A percentile compares a stretch with the other conserved stretches of the same genome.
phyloP scores from a whole-genome alignment of 2,113 vertebrate species.

The Anolis carolinensis region DNA sequence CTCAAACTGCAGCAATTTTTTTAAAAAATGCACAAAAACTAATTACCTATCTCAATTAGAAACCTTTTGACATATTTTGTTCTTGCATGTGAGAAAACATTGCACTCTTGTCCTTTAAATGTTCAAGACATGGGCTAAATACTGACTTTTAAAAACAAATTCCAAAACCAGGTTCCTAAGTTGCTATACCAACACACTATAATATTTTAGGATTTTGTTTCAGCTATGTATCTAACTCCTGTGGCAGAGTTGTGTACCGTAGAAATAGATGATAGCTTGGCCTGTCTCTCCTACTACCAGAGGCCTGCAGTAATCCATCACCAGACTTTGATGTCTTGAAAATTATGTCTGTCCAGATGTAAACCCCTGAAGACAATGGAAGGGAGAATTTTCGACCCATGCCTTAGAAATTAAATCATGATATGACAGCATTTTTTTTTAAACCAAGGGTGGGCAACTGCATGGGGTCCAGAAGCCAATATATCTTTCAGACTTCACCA shows the following conservation, averaged over 20 bases:
- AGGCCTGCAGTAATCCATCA: background rate
- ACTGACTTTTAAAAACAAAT: background rate
- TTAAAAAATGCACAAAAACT: no score
- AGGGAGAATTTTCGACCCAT: background rate
- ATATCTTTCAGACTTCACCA: no score
- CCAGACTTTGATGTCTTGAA: background rate
- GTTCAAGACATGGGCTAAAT: background rate
- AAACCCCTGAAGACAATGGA: background rate
- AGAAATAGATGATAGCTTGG: background rate
- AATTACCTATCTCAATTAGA: no score
- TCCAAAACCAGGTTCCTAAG: background rate
- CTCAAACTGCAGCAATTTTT: no score
- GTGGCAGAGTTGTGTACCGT: no score
- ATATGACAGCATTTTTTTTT: background rate
- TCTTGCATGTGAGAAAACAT: no score
- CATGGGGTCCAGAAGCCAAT: no score
- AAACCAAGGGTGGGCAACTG: background rate
- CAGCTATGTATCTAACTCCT: background rate
- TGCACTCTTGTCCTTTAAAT: background rate
- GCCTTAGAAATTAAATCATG: background rate
- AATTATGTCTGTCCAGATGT: background rate
- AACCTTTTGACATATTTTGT: no score
- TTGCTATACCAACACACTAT: background rate
- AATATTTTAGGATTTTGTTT: background rate
- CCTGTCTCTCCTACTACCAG: background rate